Conservation (phyloP, 2,888 invertebrate genomes). For the Thymelicus lineola region DNA sequence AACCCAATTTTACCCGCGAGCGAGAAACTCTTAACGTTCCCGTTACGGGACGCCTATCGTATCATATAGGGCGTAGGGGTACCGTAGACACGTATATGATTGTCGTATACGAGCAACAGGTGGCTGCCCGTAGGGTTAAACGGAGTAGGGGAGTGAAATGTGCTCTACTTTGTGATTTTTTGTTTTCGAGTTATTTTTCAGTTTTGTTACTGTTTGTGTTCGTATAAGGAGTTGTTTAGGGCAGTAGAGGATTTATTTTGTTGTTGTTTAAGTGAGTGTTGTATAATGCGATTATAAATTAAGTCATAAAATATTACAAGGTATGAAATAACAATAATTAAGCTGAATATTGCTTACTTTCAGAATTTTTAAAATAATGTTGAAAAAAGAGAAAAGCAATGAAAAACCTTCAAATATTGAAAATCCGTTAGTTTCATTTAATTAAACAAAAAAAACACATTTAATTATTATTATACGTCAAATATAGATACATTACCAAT, state of each 20-base stretch:
- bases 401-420: too few relatives aligned
- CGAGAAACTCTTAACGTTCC: slow-evolving; percentile 50
- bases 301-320: too few relatives aligned
- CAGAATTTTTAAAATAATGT: too few relatives aligned
- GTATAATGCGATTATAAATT: too few relatives aligned
- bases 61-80: slow-evolving; percentile 52
- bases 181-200: neutral
- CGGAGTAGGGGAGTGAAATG: slow-evolving; percentile 51
- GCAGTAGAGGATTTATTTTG: neutral
- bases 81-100: slow-evolving; percentile 61
- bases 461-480: too few relatives aligned
- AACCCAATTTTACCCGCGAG: slow-evolving; percentile 72
- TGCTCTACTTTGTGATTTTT: slow-evolving; percentile 58
- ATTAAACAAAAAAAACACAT: too few relatives aligned
- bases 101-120: slow-evolving; percentile 81
- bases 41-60: slow-evolving; percentile 48
- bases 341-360: too few relatives aligned
- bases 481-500: too few relatives aligned
- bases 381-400: too few relatives aligned
- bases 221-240: neutral
- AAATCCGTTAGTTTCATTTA: too few relatives aligned
- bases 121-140: slow-evolving; percentile 83
- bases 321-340: too few relatives aligned
- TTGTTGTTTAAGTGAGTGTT: neutral
- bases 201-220: neutral